Conservation (phyloP, 2,113 vertebrate genomes). For the Austrofundulus limnaeus region DNA sequence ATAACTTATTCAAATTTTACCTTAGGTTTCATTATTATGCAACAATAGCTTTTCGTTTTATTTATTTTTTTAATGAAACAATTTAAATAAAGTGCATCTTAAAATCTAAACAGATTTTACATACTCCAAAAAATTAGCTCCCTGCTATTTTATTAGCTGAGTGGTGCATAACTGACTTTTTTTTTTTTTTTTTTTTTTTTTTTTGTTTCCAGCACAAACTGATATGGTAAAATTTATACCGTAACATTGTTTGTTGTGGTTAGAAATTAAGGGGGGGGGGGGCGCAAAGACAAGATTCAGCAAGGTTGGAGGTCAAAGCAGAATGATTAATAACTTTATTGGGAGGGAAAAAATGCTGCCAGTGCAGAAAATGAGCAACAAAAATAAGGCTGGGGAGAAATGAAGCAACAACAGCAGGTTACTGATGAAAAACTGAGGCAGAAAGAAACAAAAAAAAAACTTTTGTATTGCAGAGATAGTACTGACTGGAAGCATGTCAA, state of each 20-base stretch:
- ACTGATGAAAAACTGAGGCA: background rate
- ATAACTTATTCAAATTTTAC: too few relatives aligned
- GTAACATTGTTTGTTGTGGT: background rate
- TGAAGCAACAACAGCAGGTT: too few relatives aligned
- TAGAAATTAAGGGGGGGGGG: background rate
- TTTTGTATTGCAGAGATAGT: too few relatives aligned
- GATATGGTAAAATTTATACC: background rate
- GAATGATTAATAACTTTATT: constrained; percentile 3
- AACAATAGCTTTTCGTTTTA: too few relatives aligned
- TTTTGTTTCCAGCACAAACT: background rate
- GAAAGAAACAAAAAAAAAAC: too few relatives aligned
- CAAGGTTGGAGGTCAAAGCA: background rate
- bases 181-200: background rate
- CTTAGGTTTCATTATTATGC: too few relatives aligned
- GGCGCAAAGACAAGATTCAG: background rate
- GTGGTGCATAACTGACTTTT: background rate
- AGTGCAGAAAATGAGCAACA: background rate
- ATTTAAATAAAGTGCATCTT: background rate
- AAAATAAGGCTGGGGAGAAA: background rate
- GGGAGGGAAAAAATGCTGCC: background rate
- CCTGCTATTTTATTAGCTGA: background rate
- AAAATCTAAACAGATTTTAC: background rate
- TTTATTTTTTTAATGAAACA: too few relatives aligned
- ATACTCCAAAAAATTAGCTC: background rate
- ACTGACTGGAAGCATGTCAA: too few relatives aligned